Conservation (phyloP, 2,888 invertebrate species). For the Tenthredo mesomela region DNA sequence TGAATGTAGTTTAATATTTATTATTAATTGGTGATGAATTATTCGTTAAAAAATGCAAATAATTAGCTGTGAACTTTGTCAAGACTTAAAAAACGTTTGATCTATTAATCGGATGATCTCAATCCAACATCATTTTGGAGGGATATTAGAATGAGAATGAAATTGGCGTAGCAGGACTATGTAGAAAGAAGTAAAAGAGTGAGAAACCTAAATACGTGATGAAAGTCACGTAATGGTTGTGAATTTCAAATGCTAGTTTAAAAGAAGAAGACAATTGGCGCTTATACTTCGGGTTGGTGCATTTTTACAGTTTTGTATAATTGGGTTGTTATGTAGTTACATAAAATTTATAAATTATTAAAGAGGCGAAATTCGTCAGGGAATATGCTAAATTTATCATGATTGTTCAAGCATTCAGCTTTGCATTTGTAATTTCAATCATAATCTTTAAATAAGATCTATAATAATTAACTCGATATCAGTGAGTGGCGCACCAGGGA, state of each 20-base stretch:
- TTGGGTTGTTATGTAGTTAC: slow-evolving; percentile 44
- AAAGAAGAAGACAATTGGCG: slow-evolving; percentile 5
- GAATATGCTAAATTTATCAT: background rate
- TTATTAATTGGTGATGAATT: slow-evolving; percentile 37
- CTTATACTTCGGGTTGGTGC: slow-evolving; percentile 28
- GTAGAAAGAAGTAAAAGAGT: background rate
- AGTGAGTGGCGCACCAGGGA: slow-evolving; percentile 8
- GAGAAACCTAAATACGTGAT: slow-evolving; percentile 20
- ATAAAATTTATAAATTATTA: slow-evolving; percentile 39
- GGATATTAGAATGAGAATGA: background rate
- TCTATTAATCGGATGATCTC: background rate
- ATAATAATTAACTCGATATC: slow-evolving; percentile 1
- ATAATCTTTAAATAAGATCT: slow-evolving; percentile 14
- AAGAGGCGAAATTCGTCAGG: background rate
- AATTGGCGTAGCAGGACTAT: slow-evolving; percentile 27
- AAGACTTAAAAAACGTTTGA: background rate
- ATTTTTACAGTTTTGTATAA: slow-evolving; percentile 47
- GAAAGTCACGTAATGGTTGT: slow-evolving; percentile 18
- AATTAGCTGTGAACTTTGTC: slow-evolving; percentile 1
- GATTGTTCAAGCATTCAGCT: slow-evolving; percentile 27
- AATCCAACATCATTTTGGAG: background rate
- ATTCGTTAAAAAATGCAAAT: slow-evolving; percentile 4
- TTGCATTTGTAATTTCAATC: slow-evolving; percentile 38
- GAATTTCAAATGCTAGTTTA: slow-evolving; percentile 40
- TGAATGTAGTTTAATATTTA: slow-evolving; percentile 21